Conservation (phyloP, 2,797 vertebrate species). For the Sternarchorhynchus goeldii region DNA sequence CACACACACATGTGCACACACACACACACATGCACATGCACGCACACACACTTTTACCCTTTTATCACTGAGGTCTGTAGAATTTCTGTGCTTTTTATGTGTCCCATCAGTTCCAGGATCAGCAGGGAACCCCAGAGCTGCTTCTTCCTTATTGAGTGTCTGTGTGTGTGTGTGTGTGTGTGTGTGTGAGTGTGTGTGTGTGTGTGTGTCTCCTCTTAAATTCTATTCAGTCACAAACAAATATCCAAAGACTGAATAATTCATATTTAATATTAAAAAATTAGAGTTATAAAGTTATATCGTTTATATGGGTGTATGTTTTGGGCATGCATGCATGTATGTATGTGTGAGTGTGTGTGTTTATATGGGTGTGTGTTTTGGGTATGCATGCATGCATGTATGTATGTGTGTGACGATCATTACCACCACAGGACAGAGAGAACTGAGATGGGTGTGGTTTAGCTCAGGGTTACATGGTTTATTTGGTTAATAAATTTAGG, state of each 20-base stretch:
- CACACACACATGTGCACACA: not conserved
- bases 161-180: not conserved
- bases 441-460: not conserved
- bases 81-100: not conserved
- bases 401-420: no score
- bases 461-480: constrained; percentile 32
- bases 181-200: not conserved
- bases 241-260: no score
- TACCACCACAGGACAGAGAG: not conserved
- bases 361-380: not conserved
- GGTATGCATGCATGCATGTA: no score
- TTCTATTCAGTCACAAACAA: no score
- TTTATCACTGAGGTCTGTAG: not conserved
- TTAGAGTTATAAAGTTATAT: no score
- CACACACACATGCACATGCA: not conserved
- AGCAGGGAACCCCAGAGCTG: not conserved
- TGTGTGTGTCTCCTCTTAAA: no score
- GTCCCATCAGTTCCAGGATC: not conserved
- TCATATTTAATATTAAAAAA: no score
- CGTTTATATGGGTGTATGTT: not conserved
- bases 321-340: not conserved
- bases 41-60: not conserved
- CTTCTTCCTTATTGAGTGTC: not conserved
- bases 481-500: constrained; percentile 43
- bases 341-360: not conserved